Evolutionary conservation across 2,888 invertebrate species (phyloP), one percentile per base, ranked within the genome.

Genomic region (Leistus spinibarbis): DNA sequence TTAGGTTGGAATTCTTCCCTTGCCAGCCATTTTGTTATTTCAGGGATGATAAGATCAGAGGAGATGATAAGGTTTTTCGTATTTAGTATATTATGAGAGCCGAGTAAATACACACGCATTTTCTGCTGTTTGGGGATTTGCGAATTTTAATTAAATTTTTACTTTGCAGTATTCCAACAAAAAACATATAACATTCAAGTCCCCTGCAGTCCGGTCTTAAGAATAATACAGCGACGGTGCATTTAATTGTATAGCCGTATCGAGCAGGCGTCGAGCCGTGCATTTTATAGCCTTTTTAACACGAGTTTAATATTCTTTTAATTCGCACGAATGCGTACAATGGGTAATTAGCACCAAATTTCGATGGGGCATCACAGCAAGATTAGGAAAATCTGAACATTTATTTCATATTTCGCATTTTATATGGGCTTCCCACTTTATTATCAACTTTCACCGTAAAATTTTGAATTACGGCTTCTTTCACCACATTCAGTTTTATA

Each of bases 21-120:
- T 40, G 17, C 62, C 63, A 60, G 53, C 70, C 70, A 70, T 70
- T 70, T 63, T 62, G 70, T 62, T 70, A 63, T 70, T 63, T 60
- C 69, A 63, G 22, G 70, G 70, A 62, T 70, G 70, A 70, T 70
- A 70, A 62, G 63, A 70, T 70, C 70, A 63, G 19, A 13, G 20
- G 23, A 40, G 40, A 54, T 54, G 70, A 70, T 70, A 70, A 70
- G 63, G 63, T 53, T 22, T 63, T 63, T 63, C 63, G 54, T 70
- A 63, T 63, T 54, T 20, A 63, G 57, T 69, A 60, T 69, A 60
- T 60, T 69, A 60, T 69, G n/a, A n/a, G n/a, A n/a, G n/a, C 69
- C 60, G 57, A 40, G 60, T 40, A 60, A 69, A 40, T 20, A 60
- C 60, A 60, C 60, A 40, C 60, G 57, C 69, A 60, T 69, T 69